Conservation (phyloP, 2,888 invertebrate genomes). For the Pseudolycoriella hygida region DNA sequence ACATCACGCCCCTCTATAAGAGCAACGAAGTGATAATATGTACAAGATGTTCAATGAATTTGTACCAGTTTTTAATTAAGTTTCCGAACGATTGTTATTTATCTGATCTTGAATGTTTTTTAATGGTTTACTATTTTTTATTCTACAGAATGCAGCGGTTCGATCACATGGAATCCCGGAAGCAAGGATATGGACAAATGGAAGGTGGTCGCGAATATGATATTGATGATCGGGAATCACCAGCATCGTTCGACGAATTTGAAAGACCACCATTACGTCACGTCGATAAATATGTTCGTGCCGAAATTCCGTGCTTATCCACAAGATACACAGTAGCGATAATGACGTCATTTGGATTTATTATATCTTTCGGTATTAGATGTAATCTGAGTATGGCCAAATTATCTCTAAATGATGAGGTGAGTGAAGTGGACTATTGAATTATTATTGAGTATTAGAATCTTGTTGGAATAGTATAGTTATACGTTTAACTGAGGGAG, state of each 20-base stretch:
- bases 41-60: too few species aligned
- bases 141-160: constrained; percentile 4
- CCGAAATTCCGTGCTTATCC: constrained; percentile 71
- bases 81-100: too few species aligned
- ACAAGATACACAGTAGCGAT: constrained; percentile 78
- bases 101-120: too few species aligned
- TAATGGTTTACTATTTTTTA: too few species aligned
- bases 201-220: constrained; percentile 12
- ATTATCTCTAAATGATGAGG: constrained; percentile 37
- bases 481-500: too few species aligned
- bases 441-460: too few species aligned
- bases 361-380: constrained; percentile 94
- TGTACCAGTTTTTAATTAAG: too few species aligned
- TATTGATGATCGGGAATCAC: constrained; percentile 44
- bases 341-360: constrained; percentile 74
- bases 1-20: too few species aligned
- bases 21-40: too few species aligned
- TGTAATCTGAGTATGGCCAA: constrained; percentile 99
- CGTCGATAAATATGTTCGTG: constrained; percentile 73
- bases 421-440: constrained; percentile 22
- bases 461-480: constrained; percentile 4
- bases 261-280: constrained; percentile 70
- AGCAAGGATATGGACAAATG: constrained; percentile 18
- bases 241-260: constrained; percentile 64
- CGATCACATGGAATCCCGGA: constrained; percentile 2